Conservation (phyloP, 2,888 invertebrate species). For the Epinotia brunnichana region DNA sequence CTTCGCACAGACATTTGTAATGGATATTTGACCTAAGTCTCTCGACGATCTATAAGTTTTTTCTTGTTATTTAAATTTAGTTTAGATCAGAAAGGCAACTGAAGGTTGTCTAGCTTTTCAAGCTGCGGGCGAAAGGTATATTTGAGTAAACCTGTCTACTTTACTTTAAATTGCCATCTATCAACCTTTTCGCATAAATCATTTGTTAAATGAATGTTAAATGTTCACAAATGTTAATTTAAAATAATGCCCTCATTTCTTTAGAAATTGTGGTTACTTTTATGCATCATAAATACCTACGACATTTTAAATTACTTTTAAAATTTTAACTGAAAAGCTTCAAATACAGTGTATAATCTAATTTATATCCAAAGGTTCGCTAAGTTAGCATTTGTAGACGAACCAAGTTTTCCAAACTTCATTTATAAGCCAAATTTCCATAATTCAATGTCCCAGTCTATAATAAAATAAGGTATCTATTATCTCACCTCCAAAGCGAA, state of each 20-base stretch:
- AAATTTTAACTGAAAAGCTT: neutral
- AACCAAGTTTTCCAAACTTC: constrained; percentile 9
- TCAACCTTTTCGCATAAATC: no score
- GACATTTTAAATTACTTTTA: neutral
- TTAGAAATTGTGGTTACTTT: neutral
- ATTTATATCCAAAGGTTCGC: neutral
- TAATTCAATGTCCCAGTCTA: constrained; percentile 20
- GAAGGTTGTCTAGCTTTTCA: neutral
- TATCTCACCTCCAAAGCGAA: constrained; percentile 39
- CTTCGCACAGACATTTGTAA: no score
- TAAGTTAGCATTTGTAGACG: neutral
- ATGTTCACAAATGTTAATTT: no score
- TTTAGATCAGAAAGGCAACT: no score
- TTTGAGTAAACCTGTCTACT: neutral
- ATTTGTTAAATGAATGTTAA: no score
- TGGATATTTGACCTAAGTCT: no score
- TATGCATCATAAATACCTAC: neutral
- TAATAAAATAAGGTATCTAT: constrained; percentile 42
- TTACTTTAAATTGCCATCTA: neutral
- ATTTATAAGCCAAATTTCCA: constrained; percentile 10
- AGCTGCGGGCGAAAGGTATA: neutral
- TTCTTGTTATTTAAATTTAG: no score
- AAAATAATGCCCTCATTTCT: no score
- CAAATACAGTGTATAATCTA: neutral
- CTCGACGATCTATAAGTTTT: no score